Percentiles rank a stretch among this genome's conserved stretches.
Conservation (phyloP, 2,113 vertebrate genomes). For the Pachyramphus minor region DNA sequence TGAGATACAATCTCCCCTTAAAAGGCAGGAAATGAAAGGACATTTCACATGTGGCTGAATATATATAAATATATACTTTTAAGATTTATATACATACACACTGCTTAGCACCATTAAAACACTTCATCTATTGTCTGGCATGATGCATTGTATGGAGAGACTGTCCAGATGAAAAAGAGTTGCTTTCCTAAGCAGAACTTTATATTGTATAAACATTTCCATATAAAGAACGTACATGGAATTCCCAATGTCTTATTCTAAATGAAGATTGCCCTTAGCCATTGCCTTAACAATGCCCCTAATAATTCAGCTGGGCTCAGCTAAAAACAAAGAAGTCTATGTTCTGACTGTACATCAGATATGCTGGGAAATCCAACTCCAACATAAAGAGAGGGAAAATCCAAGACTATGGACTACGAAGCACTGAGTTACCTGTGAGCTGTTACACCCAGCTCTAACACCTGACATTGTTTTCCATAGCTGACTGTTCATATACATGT, state of each 20-base stretch:
- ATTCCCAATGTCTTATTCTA: slow-evolving; percentile 11
- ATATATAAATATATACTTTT: slow-evolving; percentile 32
- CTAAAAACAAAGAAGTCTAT: background rate
- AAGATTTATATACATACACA: slow-evolving; percentile 14
- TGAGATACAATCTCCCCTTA: background rate
- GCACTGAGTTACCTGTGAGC: background rate
- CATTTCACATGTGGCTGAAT: background rate
- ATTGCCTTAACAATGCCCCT: slow-evolving; percentile 10
- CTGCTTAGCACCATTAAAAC: slow-evolving; percentile 34
- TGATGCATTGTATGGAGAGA: slow-evolving; percentile 47
- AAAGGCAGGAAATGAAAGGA: slow-evolving; percentile 38
- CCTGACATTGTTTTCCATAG: background rate
- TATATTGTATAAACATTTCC: slow-evolving; percentile 35
- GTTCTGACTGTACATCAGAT: background rate
- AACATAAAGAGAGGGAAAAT: background rate
- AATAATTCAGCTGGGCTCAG: background rate
- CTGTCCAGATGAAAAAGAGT: slow-evolving; percentile 40
- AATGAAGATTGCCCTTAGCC: slow-evolving; percentile 1
- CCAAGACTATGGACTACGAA: background rate
- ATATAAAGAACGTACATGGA: slow-evolving; percentile 31
- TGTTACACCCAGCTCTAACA: background rate
- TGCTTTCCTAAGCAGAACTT: background rate
- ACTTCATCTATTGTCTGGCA: slow-evolving; percentile 61
- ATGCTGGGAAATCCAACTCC: background rate
- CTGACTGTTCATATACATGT: fast-evolving